Conservation (phyloP, 2,888 invertebrate genomes). For the Cataglyphis livida region DNA sequence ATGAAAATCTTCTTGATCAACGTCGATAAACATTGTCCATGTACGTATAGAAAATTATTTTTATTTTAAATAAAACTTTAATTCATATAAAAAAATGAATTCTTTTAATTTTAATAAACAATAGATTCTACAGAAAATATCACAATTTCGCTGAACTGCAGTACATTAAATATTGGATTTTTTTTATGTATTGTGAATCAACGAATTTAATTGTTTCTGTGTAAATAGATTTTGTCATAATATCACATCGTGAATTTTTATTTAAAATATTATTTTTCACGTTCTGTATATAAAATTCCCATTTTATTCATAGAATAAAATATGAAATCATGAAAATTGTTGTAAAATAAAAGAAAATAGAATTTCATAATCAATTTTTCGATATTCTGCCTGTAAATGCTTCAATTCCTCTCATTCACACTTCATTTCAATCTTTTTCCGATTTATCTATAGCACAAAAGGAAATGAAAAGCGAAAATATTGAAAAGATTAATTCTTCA, state of each 20-base stretch:
- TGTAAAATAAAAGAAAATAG: neutral
- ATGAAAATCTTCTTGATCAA: conserved; percentile 15
- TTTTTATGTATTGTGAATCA: neutral
- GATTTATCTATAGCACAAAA: neutral
- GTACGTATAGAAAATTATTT: neutral
- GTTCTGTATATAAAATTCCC: neutral
- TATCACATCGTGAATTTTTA: conserved; percentile 4
- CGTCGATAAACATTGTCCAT: neutral
- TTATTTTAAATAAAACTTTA: neutral
- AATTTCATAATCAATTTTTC: neutral
- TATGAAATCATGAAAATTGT: neutral
- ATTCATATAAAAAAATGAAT: neutral
- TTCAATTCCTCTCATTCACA: neutral
- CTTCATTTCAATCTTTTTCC: neutral
- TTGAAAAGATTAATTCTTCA: neutral
- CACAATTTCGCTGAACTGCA: no score
- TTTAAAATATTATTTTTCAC: neutral
- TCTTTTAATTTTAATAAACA: neutral
- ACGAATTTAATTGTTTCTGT: neutral
- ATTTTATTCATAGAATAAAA: neutral
- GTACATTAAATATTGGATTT: neutral
- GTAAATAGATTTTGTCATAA: neutral
- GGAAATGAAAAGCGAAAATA: neutral
- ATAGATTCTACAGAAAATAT: no score
- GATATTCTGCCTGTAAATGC: neutral